Base-by-base conservation (phyloP, 2,888 invertebrate species). In the Elysia crispata region DNA sequence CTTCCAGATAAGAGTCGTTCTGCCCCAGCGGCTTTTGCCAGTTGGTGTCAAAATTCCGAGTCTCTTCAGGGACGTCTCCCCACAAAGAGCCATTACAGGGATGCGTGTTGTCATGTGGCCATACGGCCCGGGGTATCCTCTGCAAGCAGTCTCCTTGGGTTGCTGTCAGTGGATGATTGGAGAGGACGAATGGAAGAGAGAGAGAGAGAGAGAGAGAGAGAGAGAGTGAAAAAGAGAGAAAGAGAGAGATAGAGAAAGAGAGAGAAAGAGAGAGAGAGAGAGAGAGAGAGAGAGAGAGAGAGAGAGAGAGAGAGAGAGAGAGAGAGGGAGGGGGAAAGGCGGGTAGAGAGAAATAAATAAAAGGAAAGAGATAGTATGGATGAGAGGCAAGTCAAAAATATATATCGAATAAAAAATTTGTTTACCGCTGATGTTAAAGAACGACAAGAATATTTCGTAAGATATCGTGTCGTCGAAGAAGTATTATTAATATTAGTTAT, bases 181-280 rank as follows among this genome's bases (percentile, higher is more conserved):
- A 15, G 25, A 25, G 25, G 25, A 1, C 1, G 66, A 66, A 13
- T 15, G 30, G 25, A 3, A n/a, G 23, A 28, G 66, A 25, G 30
- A 18, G 25, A 25, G 28, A 66, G 28, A 18, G 18, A 28, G 18
- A 66, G 5, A n/a, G 18, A 18, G 28, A 28, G n/a, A 18, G 66
- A 66, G 30, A 28, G 15, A 67, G 6, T 0, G 23, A 70, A 0
- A 41, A 3, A 49, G 23, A 70, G 49, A 41, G 13, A 20, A 20
- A n/a, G n/a, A 25, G 28, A 66, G 28, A 25, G n/a, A 66, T 1
- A n/a, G 28, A 66, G n/a, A 70, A 1, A 41, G n/a, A 72, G 0
- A n/a, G 72, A 50, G n/a, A 54, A 28, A 72, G 25, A n/a, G 25
- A 72, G 18, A 54, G 23, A 54, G 11, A 30, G 70, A 70, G 41